Percentiles rank a stretch among this genome's conserved stretches.
phyloP scores from a whole-genome alignment of 2,888 invertebrate species.

The Cephus sareptanus region DNA sequence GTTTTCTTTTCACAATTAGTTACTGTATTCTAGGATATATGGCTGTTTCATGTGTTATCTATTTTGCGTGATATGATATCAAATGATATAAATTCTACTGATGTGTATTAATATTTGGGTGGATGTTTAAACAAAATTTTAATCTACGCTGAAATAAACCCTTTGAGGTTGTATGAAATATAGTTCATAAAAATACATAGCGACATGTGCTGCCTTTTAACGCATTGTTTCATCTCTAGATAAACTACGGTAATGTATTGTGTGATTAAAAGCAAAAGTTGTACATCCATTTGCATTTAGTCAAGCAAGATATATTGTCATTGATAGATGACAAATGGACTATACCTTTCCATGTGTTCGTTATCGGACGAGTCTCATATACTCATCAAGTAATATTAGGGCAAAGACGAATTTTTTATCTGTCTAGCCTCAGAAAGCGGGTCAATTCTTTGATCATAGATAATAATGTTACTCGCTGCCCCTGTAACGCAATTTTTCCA shows the following conservation, averaged over 20 bases:
- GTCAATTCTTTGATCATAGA: too few species aligned
- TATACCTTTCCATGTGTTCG: too few species aligned
- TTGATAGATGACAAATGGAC: too few species aligned
- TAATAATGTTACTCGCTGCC: not conserved
- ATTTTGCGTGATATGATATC: not conserved
- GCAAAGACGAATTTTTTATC: too few species aligned
- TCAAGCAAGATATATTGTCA: too few species aligned
- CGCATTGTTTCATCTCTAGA: too few species aligned
- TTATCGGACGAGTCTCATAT: too few species aligned
- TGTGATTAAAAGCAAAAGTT: too few species aligned
- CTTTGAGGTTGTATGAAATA: not conserved
- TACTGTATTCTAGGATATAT: slow-evolving; percentile 26
- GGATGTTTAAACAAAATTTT: not conserved
- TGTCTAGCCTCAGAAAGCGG: too few species aligned
- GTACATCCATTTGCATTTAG: too few species aligned
- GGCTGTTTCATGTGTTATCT: slow-evolving; percentile 9
- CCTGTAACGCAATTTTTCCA: not conserved
- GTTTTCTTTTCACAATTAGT: slow-evolving; percentile 15
- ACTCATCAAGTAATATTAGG: too few species aligned
- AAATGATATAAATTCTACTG: not conserved
- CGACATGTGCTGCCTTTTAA: not conserved
- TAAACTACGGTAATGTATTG: too few species aligned
- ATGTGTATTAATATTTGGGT: not conserved
- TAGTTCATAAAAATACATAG: not conserved
- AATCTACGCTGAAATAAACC: not conserved